A percentile compares a stretch with the other conserved stretches of the same genome.
phyloP scores from a whole-genome alignment of 2,113 vertebrate genomes.

The Epinephelus fuscoguttatus region DNA sequence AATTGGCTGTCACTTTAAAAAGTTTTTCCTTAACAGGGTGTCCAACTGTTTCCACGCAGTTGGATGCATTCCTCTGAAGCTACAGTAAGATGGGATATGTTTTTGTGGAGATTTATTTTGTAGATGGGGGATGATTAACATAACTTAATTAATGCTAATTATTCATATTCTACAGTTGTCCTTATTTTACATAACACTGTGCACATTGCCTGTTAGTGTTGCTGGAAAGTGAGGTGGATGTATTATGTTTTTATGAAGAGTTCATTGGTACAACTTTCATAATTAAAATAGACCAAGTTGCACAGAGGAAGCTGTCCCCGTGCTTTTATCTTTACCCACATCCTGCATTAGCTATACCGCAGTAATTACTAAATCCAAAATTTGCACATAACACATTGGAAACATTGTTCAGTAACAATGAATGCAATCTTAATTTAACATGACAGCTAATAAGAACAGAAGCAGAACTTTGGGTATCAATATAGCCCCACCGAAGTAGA shows the following conservation, averaged over 20 bases:
- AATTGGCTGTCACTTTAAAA: background rate
- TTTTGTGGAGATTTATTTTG: background rate
- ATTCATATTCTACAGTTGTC: background rate
- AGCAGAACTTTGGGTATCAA: background rate
- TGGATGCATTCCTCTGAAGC: background rate
- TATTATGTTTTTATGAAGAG: background rate
- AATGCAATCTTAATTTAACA: conserved; percentile 13
- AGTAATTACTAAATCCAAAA: background rate
- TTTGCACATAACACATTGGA: conserved; percentile 3
- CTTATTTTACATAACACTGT: background rate
- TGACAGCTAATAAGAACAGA: background rate
- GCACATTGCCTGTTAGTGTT: background rate
- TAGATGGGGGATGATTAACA: background rate
- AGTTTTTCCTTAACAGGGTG: background rate
- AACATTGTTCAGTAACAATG: background rate
- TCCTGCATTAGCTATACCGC: background rate
- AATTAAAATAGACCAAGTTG: background rate
- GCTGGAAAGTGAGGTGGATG: background rate
- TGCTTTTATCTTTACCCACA: background rate
- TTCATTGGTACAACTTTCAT: background rate
- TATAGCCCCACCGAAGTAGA: background rate
- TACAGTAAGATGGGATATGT: background rate
- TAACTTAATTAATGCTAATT: background rate
- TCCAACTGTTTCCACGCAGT: background rate
- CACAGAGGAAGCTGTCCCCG: background rate